Conservation (phyloP, 2,113 vertebrate species). For the Coptodon rendalli region DNA sequence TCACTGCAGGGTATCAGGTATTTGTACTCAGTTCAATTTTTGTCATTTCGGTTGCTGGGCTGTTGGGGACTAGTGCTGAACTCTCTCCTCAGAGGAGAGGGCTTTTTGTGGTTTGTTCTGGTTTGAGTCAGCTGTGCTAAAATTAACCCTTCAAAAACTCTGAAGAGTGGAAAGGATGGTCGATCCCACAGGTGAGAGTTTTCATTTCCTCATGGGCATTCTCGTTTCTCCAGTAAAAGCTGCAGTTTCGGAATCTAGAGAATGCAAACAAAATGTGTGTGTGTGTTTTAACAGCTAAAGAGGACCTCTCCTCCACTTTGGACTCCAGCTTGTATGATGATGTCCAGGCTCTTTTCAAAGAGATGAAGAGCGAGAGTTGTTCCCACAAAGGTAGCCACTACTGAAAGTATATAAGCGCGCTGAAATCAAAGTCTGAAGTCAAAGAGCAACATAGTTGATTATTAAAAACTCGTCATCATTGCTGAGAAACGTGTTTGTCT, state of each 20-base stretch:
- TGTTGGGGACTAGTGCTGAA: not conserved
- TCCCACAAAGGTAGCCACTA: not conserved
- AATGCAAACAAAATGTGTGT: not conserved
- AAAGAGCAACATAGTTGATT: not conserved
- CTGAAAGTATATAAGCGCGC: rapidly evolving
- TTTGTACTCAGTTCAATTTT: not conserved
- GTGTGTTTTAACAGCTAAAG: not conserved
- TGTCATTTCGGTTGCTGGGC: not conserved
- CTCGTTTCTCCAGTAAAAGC: not conserved
- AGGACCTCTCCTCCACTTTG: not conserved
- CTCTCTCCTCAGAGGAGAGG: not conserved
- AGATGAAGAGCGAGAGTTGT: not conserved
- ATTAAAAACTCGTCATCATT: not conserved
- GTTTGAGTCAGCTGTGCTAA: not conserved
- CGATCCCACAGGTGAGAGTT: not conserved
- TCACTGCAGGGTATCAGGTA: not conserved
- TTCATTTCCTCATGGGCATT: not conserved
- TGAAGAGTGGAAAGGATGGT: not conserved
- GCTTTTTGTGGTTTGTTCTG: not conserved
- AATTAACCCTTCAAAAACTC: not conserved
- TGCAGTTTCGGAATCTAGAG: not conserved
- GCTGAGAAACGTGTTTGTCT: not conserved
- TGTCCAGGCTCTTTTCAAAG: not conserved
- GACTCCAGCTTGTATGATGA: not conserved
- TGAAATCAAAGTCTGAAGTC: not conserved